Evolutionary conservation across 2,888 invertebrate genomes (phyloP).

Genomic region (Pharmacophagus antenor): DNA sequence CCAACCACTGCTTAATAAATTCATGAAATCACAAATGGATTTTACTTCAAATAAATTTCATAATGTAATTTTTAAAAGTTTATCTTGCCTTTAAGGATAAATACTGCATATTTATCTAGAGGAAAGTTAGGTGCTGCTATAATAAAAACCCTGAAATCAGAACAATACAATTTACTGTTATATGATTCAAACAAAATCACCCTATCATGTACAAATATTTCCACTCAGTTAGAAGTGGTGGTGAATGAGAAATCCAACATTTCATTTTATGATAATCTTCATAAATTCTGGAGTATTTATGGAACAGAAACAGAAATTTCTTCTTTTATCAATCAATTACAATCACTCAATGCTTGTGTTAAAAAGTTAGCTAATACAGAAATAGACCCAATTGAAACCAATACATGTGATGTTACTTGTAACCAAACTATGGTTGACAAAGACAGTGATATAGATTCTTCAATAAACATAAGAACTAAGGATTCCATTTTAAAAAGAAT

Average conservation of each 20-base stretch:
- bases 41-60: no score
- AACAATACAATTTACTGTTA: constrained; percentile 53
- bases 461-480: constrained; percentile 59
- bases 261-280: constrained; percentile 60
- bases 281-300: constrained; percentile 66
- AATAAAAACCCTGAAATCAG: constrained; percentile 52
- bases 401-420: constrained; percentile 3
- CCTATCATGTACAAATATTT: constrained; percentile 53
- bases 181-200: constrained; percentile 66
- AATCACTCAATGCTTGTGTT: constrained; percentile 46
- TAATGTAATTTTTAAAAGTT: no score
- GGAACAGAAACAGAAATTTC: constrained; percentile 51
- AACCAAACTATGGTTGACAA: constrained; percentile 37
- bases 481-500: constrained; percentile 65
- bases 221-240: constrained; percentile 49
- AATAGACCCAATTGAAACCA: constrained; percentile 27
- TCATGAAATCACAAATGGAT: no score
- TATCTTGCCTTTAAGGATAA: constrained; percentile 47
- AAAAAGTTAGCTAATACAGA: constrained; percentile 36
- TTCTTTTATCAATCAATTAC: constrained; percentile 50
- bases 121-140: constrained; percentile 71
- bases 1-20: not conserved
- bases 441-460: constrained; percentile 66
- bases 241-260: constrained; percentile 56
- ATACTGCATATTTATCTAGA: constrained; percentile 54